Conservation (phyloP, 2,888 invertebrate genomes). For the Mimachlamys varia region DNA sequence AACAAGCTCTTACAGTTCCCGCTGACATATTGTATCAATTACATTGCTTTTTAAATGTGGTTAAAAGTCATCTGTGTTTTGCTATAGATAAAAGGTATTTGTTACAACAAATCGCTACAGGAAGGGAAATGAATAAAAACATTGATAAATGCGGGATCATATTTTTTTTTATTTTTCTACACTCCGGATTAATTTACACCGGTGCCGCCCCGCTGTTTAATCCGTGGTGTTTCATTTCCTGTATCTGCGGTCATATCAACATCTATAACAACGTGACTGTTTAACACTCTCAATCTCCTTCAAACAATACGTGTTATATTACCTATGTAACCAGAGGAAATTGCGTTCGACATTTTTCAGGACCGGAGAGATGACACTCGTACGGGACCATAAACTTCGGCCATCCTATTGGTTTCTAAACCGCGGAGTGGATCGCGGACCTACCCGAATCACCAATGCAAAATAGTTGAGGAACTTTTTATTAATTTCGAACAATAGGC, state of each 20-base stretch:
- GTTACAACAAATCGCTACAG: constrained; percentile 23
- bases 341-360: background rate
- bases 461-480: background rate
- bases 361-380: background rate
- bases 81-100: background rate
- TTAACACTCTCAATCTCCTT: background rate
- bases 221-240: background rate
- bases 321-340: constrained; percentile 14
- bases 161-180: constrained; percentile 14
- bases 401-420: background rate
- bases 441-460: background rate
- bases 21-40: background rate
- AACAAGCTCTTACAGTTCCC: background rate
- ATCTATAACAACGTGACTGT: background rate
- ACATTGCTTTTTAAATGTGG: background rate
- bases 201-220: constrained; percentile 3
- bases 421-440: background rate
- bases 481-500: background rate
- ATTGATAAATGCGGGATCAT: background rate
- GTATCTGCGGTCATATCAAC: background rate
- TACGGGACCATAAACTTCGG: background rate
- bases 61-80: constrained; percentile 4
- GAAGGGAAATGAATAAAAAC: background rate
- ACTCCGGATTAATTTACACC: constrained; percentile 34
- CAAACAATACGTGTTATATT: constrained; percentile 34